Base-by-base conservation (phyloP, 2,797 vertebrate species). In the Artibeus lituratus region DNA sequence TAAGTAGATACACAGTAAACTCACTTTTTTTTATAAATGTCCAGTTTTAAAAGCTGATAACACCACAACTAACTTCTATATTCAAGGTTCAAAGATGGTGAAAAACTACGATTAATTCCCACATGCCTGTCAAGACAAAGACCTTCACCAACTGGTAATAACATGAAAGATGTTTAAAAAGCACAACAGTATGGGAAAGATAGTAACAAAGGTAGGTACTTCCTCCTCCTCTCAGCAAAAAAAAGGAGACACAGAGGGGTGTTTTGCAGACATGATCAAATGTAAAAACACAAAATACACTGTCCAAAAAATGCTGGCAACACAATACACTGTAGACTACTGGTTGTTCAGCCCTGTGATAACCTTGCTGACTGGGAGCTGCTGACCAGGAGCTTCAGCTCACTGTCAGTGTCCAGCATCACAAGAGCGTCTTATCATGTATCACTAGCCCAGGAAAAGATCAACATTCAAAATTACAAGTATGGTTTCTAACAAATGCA, bases 31-130 rank as follows among this genome's bases (percentile, higher is more conserved):
- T 10, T 7, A 12, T 84, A 81, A 90, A 67, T 55, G 69, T 2
- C 24, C 18, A 84, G 72, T 90, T 94, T 94, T 47, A 87, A 22
- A 96, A 90, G 32, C 67, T 87, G 59, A 29, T 87, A 94, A 89
- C 11, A 55, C n/a, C 49, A 93, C 57, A 95, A 92, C 21, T 90
- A 95, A 76, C 73, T 87, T 87, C 35, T 39, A 85, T 18, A 53
- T 59, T 3, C 18, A 76, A 96, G n/a, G 22, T 44, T 62, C 53
- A 83, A 87, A 82, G 39, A 85, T 53, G 18, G 32, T 47, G 14
- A 84, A 87, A 88, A 94, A 57, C 29, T 72, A 62, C 70, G 26
- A 80, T 86, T 69, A 82, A 86, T 90, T 91, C 32, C 15, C 67
- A 85, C 24, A 73, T 47, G 39, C 29, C 42, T 35, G 87, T 72